Base-by-base conservation (phyloP, 2,113 vertebrate species). In the Agelaius phoeniceus region DNA sequence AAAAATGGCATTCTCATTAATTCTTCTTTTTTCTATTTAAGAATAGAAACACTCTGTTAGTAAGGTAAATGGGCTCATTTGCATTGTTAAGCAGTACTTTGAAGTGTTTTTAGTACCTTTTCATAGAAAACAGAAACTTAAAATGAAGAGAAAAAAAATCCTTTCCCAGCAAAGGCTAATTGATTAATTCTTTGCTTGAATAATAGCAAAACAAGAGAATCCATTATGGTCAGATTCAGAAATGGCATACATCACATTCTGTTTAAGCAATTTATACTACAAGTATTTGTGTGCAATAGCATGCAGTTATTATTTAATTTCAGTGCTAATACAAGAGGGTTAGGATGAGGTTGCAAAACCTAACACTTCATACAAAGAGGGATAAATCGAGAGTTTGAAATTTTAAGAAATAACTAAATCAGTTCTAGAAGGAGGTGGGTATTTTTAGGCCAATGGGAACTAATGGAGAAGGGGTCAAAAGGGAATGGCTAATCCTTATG, bases 81-180 rank as follows among this genome's bases (percentile, higher is more conserved):
- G 88, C 76, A 90, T 89, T 84, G 54, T 80, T 68, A 69, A 92
- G 19, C n/a, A 81, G 55, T 68, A 84, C 52, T 91, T 49, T 48
- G 37, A 57, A 55, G n/a, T 61, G 37, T 72, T 96, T 94, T 92
- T 76, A 72, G 48, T 58, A 87, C 26, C 51, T 61, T 93, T 93
- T 96, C 88, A 84, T 75, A 94, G 93, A 91, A 92, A 94, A 92
- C 37, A 84, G 75, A 95, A 90, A 72, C 15, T 58, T 65, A 46
- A 16, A 72, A 84, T 23, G 11, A 88, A 74, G 27, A 92, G 17
- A 75, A 94, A 84, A 84, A 86, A 3, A 78, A 54, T 78, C 11
- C 4, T 89, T 95, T 90, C 72, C 39, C 28, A 61, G 54, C 31
- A 46, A 41, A 49, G 3, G 11, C 14, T 76, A 89, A 84, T 27